These are phyloP conservation scores for Orchestes rusci DNA, from an alignment of 2,888 invertebrate species.

Conservation along the genomic window DNA sequence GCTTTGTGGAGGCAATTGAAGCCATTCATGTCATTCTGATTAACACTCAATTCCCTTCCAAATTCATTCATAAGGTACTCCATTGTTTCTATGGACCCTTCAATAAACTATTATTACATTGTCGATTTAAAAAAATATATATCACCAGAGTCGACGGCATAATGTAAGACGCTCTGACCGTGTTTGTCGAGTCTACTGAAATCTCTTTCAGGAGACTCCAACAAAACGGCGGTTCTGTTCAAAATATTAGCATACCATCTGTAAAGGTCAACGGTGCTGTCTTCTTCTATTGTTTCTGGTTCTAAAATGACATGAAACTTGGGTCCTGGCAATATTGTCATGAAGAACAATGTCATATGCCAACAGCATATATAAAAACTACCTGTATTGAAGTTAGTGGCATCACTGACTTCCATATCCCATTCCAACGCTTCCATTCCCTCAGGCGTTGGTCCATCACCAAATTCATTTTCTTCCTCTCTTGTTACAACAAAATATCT, in stretches of 20 bases:
- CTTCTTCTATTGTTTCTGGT: slow-evolving; percentile 31
- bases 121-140: slow-evolving; percentile 1
- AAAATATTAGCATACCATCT: slow-evolving; percentile 71
- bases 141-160: slow-evolving; percentile 59
- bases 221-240: slow-evolving; percentile 51
- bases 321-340: too few species aligned
- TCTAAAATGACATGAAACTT: slow-evolving; percentile 10
- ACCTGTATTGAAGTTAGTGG: slow-evolving; percentile 18
- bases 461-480: slow-evolving; percentile 42
- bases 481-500: slow-evolving; percentile 47
- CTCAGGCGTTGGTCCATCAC: slow-evolving; percentile 42
- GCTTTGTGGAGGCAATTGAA: slow-evolving; percentile 64
- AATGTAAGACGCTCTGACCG: slow-evolving; percentile 63
- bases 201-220: slow-evolving; percentile 42
- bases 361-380: not conserved
- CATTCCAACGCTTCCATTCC: slow-evolving; percentile 64
- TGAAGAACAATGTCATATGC: not conserved
- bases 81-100: slow-evolving; percentile 49
- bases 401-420: slow-evolving; percentile 60
- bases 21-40: slow-evolving; percentile 58
- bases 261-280: slow-evolving; percentile 40
- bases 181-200: slow-evolving; percentile 57
- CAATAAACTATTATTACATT: not conserved
- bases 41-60: slow-evolving; percentile 52
- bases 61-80: slow-evolving; percentile 43